Base-by-base conservation (phyloP, 2,113 vertebrate genomes). In the Halichoerus grypus region DNA sequence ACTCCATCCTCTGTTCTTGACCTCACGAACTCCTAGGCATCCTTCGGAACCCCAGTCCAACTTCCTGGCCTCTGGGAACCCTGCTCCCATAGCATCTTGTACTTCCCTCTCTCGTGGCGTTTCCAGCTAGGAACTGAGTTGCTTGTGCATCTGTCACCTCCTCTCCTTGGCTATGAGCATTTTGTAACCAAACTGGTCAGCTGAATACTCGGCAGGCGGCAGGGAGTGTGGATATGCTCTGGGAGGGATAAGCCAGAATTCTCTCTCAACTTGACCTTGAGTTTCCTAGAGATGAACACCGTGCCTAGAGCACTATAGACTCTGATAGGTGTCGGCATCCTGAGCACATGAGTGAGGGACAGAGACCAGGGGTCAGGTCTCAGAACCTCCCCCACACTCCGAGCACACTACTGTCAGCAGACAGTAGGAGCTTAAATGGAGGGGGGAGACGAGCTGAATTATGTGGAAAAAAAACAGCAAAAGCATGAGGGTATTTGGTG, bases 281-380 rank as follows among this genome's bases (percentile, higher is more conserved):
- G 33, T 26, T 63, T 53, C 55, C 46, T 36, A 3, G 67, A 33
- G 61, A 24, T 26, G 42, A 36, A 49, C 14, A 13, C 10, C 1
- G 3, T 1, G 11, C 57, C 49, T 1, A 39, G 10, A 69, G 51
- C 7, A 16, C 97, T 26, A 2, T 0, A 2, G 55, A 15, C 63
- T 13, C 8, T 0, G 18, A 19, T 0, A 7, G 1, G 1, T 10
- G 8, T 14, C 0, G 4, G 42, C 46, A 5, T 46, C 36, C 1
- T 1, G 10, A 63, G 14, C 5, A 8, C 26, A 16, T 3, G 13
- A 67, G 8, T 21, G 28, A 65, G 61, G 0, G 4, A 88, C 39
- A 18, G 31, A 18, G n/a, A n/a, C 2, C 72, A 1, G 26, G 24
- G 89, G 28, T 36, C 39, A 24, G 57, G 28, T 33, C 69, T 42